Percentiles rank a stretch among this genome's conserved stretches.
Conservation (phyloP, 2,113 vertebrate species). For the Patagioenas fasciata region DNA sequence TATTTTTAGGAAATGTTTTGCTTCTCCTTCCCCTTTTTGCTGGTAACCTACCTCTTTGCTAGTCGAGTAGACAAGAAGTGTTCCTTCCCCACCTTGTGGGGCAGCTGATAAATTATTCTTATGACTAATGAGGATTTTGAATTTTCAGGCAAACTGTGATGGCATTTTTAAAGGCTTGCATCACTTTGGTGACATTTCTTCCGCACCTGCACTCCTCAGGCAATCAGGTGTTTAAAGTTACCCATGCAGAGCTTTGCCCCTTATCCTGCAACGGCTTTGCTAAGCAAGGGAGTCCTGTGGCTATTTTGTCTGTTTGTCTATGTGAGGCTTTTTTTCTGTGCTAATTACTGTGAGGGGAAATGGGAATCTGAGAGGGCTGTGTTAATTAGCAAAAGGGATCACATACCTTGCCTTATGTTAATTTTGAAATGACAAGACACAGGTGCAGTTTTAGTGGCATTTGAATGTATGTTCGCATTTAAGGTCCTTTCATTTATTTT, state of each 20-base stretch:
- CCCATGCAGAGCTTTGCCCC: conserved; percentile 1
- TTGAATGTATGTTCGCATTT: background rate
- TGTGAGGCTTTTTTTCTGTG: background rate
- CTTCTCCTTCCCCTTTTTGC: conserved; percentile 1
- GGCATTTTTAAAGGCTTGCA: conserved; percentile 59
- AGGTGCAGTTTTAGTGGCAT: conserved; percentile 9
- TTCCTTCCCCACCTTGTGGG: conserved; percentile 43
- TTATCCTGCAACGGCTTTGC: background rate
- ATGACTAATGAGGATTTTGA: conserved; percentile 50
- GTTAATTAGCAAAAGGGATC: conserved; percentile 49
- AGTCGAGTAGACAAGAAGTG: conserved; percentile 43
- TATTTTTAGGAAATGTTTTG: background rate
- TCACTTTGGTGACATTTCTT: conserved; percentile 39
- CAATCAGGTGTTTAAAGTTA: conserved; percentile 72
- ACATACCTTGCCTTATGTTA: conserved; percentile 27
- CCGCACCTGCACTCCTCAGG: conserved; percentile 76
- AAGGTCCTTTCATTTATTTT: background rate
- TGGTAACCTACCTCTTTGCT: background rate
- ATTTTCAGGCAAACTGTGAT: conserved; percentile 51
- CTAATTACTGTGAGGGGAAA: conserved; percentile 49
- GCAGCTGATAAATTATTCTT: conserved; percentile 74
- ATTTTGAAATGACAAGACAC: conserved; percentile 61
- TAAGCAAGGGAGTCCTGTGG: conserved; percentile 57
- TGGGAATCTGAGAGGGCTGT: background rate
- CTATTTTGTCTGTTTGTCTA: conserved; percentile 58